phyloP scores from a whole-genome alignment of 2,888 invertebrate species.

The Timema podura region DNA sequence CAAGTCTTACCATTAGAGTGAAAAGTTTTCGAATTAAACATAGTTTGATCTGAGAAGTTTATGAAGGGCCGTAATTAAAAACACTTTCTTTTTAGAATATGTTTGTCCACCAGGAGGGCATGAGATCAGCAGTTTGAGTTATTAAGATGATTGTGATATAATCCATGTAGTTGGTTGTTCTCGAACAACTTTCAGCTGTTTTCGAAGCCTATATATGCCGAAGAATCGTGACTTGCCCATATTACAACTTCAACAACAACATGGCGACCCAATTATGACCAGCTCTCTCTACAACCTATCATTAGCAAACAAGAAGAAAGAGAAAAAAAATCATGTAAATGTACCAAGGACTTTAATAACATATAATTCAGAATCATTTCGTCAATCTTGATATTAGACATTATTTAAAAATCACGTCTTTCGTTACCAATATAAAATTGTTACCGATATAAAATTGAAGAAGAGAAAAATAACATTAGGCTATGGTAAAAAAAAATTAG shows the following conservation, averaged over 20 bases:
- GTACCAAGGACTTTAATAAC: conserved; percentile 28
- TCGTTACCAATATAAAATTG: not conserved
- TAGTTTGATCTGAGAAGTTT: too few relatives aligned
- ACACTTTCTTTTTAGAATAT: too few relatives aligned
- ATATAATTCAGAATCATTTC: conserved; percentile 28
- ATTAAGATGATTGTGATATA: conserved; percentile 16
- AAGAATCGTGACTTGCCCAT: conserved; percentile 24
- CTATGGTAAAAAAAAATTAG: conserved; percentile 15
- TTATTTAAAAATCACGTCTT: conserved; percentile 25
- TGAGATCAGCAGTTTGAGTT: not conserved
- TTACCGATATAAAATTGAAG: not conserved
- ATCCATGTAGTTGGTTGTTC: not conserved
- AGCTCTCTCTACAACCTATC: conserved; percentile 24
- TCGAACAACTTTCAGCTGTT: too few relatives aligned
- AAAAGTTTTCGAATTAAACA: too few relatives aligned
- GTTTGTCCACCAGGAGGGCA: too few relatives aligned
- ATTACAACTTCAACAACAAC: conserved; percentile 19
- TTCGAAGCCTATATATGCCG: too few relatives aligned
- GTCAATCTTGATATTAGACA: conserved; percentile 26
- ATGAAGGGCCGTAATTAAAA: too few relatives aligned
- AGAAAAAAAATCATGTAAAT: conserved; percentile 27
- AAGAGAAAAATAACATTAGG: not conserved
- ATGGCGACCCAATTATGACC: conserved; percentile 26
- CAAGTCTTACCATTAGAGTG: too few relatives aligned
- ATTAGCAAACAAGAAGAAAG: conserved; percentile 24